Percentiles rank a stretch among this genome's conserved stretches.
Conservation (phyloP, 2,888 invertebrate genomes). For the Lasioglossum zephyrum region DNA sequence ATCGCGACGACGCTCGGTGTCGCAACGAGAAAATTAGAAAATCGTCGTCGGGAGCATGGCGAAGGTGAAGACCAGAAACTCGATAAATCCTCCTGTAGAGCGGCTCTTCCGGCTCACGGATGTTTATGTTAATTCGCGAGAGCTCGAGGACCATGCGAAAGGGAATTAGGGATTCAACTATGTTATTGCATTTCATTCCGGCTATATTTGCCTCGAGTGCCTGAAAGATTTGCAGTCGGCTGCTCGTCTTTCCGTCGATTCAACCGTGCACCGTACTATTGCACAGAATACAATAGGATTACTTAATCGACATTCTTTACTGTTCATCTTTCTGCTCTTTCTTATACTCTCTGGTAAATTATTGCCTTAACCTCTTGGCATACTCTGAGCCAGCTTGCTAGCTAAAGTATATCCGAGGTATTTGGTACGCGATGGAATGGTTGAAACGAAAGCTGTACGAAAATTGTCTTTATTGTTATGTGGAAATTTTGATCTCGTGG, state of each 20-base stretch:
- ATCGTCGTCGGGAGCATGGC: conserved; percentile 19
- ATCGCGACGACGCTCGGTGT: conserved; percentile 20
- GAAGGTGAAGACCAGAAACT: conserved; percentile 35
- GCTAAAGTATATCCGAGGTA: too few relatives aligned
- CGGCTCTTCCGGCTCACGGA: not conserved
- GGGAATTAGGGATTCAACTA: not conserved
- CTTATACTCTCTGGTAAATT: too few relatives aligned
- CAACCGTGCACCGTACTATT: not conserved
- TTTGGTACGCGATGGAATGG: too few relatives aligned
- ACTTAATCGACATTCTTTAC: not conserved
- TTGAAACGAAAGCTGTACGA: too few relatives aligned
- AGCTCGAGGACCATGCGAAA: not conserved
- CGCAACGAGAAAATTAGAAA: not conserved
- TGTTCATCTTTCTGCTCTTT: not conserved
- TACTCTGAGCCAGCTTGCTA: too few relatives aligned
- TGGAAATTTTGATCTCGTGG: too few relatives aligned
- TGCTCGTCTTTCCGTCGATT: not conserved
- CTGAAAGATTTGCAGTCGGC: not conserved
- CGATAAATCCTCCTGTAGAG: not conserved
- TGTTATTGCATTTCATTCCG: not conserved
- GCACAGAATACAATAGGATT: not conserved
- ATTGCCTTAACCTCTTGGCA: too few relatives aligned
- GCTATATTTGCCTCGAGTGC: not conserved
- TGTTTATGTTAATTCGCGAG: not conserved
- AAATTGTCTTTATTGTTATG: too few relatives aligned